Percentiles rank a stretch among this genome's conserved stretches.
phyloP scores from a whole-genome alignment of 1,140 invertebrate genomes.

The Drosophila busckii region DNA sequence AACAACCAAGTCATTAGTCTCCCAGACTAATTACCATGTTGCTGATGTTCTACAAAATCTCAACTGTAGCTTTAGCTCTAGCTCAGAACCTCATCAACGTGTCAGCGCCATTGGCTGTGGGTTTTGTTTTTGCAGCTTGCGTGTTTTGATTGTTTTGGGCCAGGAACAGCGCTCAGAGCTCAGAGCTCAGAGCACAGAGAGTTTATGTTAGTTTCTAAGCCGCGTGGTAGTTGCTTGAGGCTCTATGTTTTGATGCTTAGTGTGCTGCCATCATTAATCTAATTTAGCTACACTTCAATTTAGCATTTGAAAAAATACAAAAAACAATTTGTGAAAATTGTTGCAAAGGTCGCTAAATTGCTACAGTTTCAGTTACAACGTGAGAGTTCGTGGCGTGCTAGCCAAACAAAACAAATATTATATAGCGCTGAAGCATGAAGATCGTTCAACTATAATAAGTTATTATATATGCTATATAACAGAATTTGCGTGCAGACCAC shows the following conservation, averaged over 20 bases:
- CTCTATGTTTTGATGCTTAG: slow-evolving; percentile 28
- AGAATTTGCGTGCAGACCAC: slow-evolving; percentile 70
- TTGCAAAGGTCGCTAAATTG: slow-evolving; percentile 37
- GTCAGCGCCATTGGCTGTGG: slow-evolving; percentile 17
- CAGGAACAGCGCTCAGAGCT: no score
- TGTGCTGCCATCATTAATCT: slow-evolving; percentile 71
- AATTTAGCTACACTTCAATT: no score
- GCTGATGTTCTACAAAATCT: slow-evolving; percentile 50
- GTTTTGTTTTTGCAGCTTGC: slow-evolving; percentile 24
- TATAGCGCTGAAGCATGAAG: slow-evolving; percentile 54
- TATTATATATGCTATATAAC: slow-evolving; percentile 20
- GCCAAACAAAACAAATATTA: slow-evolving; percentile 1
- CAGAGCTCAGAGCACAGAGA: no score
- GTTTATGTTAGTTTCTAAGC: no score
- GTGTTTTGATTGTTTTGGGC: slow-evolving; percentile 32
- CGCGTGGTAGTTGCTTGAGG: slow-evolving; percentile 14
- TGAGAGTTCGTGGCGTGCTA: slow-evolving; percentile 6
- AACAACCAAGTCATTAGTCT: slow-evolving; percentile 58
- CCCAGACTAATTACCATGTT: slow-evolving; percentile 57
- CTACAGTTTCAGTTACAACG: slow-evolving; percentile 60
- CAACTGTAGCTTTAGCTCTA: slow-evolving; percentile 5
- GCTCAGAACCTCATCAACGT: slow-evolving; percentile 46
- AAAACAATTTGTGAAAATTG: slow-evolving; percentile 24
- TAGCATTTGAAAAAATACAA: not conserved
- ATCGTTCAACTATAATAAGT: slow-evolving; percentile 56